Base-by-base conservation (phyloP, 2,888 invertebrate genomes). In the Dasysyrphus albostriatus region DNA sequence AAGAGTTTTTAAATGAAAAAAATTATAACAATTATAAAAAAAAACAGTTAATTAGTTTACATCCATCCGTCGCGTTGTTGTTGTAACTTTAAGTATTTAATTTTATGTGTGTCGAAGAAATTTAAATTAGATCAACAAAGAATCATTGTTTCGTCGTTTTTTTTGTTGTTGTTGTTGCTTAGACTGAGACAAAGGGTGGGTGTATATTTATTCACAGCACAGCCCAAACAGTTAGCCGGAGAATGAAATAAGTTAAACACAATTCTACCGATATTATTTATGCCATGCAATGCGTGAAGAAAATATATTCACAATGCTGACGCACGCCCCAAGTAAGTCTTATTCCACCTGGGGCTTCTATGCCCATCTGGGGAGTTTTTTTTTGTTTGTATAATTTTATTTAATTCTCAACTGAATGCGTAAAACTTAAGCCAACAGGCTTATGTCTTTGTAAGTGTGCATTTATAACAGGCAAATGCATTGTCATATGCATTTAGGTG, bases 21-120 rank as follows among this genome's bases (percentile, higher is more conserved):
- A 37, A 12, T 19, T 16, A 42, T n/a, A 42, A 39, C 39, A 39
- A 39, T 3, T 12, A 12, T 0, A 47, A n/a, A 47, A 2, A 75
- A 61, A 59, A 67, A 80, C 75, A 80, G 75, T 80, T 80, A 84
- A 76, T 65, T 67, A 67, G 69, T 69, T 69, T 54, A 24, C 37
- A 14, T 37, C 65, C 59, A 59, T 59, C 34, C 51, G 24, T 29
- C 56, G 24, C 39, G 24, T 42, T 49, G 42, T 56, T 2, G n/a
- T 42, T 42, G 8, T 42, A n/a, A 42, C 39, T 61, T 61, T 61
- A 61, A 61, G 19, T 24, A 39, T 47, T 54, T 8, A 32, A 58
- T 39, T 42, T 51, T 29, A 70, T 44, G 61, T 56, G 29, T 65
- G 79, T 67, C 77, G 59, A 75, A 69, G 49, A 73, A 63, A 70